phyloP scores from a whole-genome alignment of 1,140 invertebrate species.

The Sycobia sp. region DNA sequence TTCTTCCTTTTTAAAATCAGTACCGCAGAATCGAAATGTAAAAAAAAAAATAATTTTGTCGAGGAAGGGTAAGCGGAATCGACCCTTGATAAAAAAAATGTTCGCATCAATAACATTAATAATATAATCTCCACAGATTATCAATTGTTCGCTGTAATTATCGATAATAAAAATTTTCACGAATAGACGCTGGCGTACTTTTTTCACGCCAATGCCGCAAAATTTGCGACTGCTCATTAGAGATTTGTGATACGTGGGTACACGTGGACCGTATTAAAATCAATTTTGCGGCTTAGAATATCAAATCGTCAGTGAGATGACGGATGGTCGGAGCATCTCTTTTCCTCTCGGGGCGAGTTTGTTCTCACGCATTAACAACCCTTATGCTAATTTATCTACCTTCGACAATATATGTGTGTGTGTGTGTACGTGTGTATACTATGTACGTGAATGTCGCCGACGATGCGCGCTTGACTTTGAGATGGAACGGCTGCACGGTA shows the following conservation, averaged over 20 bases:
- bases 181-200: too few relatives aligned
- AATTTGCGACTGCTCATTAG: constrained; percentile 27
- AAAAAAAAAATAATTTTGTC: too few relatives aligned
- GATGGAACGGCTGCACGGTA: constrained; percentile 11
- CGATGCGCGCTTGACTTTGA: constrained; percentile 26
- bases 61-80: too few relatives aligned
- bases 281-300: constrained; percentile 34
- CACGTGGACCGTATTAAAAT: constrained; percentile 15
- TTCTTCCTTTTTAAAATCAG: too few relatives aligned
- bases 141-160: too few relatives aligned
- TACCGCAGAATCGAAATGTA: too few relatives aligned
- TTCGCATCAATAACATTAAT: too few relatives aligned
- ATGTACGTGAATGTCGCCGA: constrained; percentile 22
- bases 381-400: constrained; percentile 38
- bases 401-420: too few relatives aligned
- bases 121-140: too few relatives aligned
- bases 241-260: constrained; percentile 20
- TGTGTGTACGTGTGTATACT: too few relatives aligned
- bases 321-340: constrained; percentile 25
- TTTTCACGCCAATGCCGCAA: constrained; percentile 16
- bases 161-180: too few relatives aligned
- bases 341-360: constrained; percentile 21
- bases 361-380: constrained; percentile 37
- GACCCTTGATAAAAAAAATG: too few relatives aligned
- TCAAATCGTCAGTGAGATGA: constrained; percentile 32